Base-by-base conservation (phyloP, 2,888 invertebrate genomes). In the Smittia sp. region DNA sequence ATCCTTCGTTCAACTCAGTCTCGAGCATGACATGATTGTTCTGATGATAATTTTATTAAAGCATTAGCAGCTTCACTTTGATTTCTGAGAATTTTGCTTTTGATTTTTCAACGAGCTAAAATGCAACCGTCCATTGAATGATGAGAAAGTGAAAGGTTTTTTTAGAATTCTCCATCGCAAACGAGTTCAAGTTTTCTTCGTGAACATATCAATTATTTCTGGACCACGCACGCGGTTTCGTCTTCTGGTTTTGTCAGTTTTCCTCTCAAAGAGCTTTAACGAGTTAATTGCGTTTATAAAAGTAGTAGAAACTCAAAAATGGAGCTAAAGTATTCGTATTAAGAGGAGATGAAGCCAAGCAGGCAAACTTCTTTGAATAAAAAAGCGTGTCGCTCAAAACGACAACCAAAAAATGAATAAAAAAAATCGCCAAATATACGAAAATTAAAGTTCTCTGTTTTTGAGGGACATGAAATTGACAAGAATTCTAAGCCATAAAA, bases 71-170 rank as follows among this genome's bases (percentile, higher is more conserved):
- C 25, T 32, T 54, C 22, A 13, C 1, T 58, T 63, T 63, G n/a
- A 11, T 65, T 65, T 65, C 7, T n/a, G 32, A 15, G 25, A 62
- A 62, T 1, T 62, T 65, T 6, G 22, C 22, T 58, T 18, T 63
- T 27, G 63, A 63, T 24, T 27, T 27, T 25, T 63, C 13, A 63
- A 63, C 15, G 58, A 46, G 25, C 46, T 69, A 54, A 18, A 52
- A 72, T 7, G 72, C 72, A 72, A 72, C 72, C 72, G 72, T 72
- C 72, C 72, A 72, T 58, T 72, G 62, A 58, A 41, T 1, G 52
- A 58, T 20, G 24, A 22, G 1, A 68, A 58, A 41, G 20, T 46
- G 25, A 68, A 68, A n/a, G 6, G 25, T 2, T 27, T 24, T 25
- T 63, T 6, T 27, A 27, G 63, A 6, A 22, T 63, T 58, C 27